Base-by-base conservation (phyloP, 2,113 vertebrate genomes). In the Atrichornis clamosus region DNA sequence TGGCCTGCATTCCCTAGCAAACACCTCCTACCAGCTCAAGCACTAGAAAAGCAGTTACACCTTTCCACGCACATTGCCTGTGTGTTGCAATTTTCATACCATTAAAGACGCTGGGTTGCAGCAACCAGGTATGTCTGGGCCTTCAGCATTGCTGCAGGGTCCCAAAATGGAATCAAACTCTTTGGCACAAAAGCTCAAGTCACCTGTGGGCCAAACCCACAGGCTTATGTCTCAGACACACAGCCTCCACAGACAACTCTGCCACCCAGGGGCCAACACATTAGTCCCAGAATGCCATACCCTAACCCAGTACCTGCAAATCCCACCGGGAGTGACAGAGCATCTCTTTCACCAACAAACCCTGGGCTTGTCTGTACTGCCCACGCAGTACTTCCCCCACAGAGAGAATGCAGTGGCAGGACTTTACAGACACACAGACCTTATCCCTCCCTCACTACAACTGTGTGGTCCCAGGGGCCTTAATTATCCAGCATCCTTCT, bases 401-500 rank as follows among this genome's bases (percentile, higher is more conserved):
- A 64, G 67, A 80, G 16, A 86, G 59, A 85, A 88, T 47, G 35
- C 23, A 58, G 44, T 13, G 0, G 76, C 70, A 93, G 64, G 75
- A 52, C 64, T 93, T 83, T 20, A 47, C 44, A 63, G 8, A 7
- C 11, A 2, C 30, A n/a, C 44, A 69, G 83, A 92, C 39, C 65
- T 94, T 17, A 67, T 18, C 56, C 59, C 67, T 85, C 87, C 85
- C 94, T 87, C 49, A 2, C 60, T 73, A 76, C 63, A 87, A 60
- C 55, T 33, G 6, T 49, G 37, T 5, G 5, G 47, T 95, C 64
- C 58, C 53, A 11, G 58, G 87, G 94, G 89, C 77, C 90, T 96
- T 89, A 90, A 95, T 97, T 93, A 96, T 79, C 96, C 15, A 42
- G 55, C 37, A 63, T 37, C 59, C 73, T 91, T 87, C 87, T 96